Conservation (phyloP, 2,888 invertebrate species). For the Elysia crispata region DNA sequence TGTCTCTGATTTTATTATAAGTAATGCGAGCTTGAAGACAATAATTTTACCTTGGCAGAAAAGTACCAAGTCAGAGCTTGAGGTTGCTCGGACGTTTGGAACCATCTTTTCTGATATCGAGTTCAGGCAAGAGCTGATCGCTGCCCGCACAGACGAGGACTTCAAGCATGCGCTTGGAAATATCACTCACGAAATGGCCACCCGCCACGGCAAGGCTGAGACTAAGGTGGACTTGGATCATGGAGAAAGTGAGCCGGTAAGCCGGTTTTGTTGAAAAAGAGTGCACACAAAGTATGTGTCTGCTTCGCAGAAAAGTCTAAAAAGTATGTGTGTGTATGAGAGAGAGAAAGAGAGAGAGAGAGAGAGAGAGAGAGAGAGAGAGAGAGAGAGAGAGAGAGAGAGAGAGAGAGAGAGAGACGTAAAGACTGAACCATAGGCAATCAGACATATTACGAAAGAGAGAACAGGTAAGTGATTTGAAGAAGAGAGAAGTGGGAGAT, state of each 20-base stretch:
- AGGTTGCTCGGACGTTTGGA: conserved; percentile 82
- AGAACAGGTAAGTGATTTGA: too few relatives aligned
- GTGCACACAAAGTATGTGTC: too few relatives aligned
- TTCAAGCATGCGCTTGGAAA: conserved; percentile 79
- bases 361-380: too few relatives aligned
- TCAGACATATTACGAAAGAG: too few relatives aligned
- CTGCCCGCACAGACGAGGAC: conserved; percentile 61
- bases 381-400: too few relatives aligned
- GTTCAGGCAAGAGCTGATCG: conserved; percentile 72
- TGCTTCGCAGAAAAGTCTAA: too few relatives aligned
- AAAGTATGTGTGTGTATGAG: too few relatives aligned
- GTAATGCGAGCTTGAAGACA: background rate
- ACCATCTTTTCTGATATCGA: conserved; percentile 82
- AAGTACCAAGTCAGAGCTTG: conserved; percentile 81
- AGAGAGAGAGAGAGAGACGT: too few relatives aligned
- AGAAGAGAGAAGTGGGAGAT: too few relatives aligned
- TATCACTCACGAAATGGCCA: conserved; percentile 77
- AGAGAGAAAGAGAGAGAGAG: too few relatives aligned
- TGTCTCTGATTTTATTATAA: too few relatives aligned
- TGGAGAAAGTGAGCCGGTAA: conserved; percentile 35
- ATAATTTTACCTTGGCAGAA: conserved; percentile 55
- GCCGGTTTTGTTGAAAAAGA: background rate
- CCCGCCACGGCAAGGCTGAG: conserved; percentile 40
- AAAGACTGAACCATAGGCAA: too few relatives aligned
- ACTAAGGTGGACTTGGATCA: conserved; percentile 26